These are phyloP conservation scores for Scomber scombrus DNA, from an alignment of 2,113 vertebrate genomes.

Conservation along the genomic window DNA sequence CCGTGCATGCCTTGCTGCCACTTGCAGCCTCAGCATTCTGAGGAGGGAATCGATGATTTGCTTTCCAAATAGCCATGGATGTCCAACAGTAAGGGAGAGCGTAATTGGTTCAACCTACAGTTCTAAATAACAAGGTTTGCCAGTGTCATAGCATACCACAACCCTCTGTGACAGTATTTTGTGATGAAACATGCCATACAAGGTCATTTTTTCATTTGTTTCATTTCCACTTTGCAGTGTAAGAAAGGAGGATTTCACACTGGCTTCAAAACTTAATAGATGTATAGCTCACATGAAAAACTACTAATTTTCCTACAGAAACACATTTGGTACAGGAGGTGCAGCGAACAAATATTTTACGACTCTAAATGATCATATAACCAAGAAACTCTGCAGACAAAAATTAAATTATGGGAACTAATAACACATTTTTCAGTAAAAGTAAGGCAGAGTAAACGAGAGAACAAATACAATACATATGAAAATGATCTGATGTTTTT, in stretches of 20 bases:
- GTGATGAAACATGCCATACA: not conserved
- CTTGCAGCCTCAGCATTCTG: slow-evolving; percentile 51
- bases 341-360: not conserved
- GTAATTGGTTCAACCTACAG: slow-evolving; percentile 20
- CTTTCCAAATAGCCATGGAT: slow-evolving; percentile 35
- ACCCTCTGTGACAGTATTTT: not conserved
- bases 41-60: slow-evolving; percentile 44
- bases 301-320: not conserved
- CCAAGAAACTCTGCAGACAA: too few species aligned
- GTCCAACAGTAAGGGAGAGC: slow-evolving; percentile 7
- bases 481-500: not conserved
- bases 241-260: not conserved
- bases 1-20: slow-evolving; percentile 42
- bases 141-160: not conserved
- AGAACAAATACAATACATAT: not conserved
- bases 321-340: not conserved
- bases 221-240: not conserved
- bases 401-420: too few species aligned
- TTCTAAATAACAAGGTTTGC: slow-evolving; percentile 6
- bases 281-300: not conserved
- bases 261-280: not conserved
- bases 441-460: not conserved
- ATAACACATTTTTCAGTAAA: not conserved
- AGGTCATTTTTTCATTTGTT: too few species aligned
- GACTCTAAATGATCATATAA: too few species aligned